phyloP scores from a whole-genome alignment of 2,113 vertebrate genomes.

The Peromyscus polionotus region DNA sequence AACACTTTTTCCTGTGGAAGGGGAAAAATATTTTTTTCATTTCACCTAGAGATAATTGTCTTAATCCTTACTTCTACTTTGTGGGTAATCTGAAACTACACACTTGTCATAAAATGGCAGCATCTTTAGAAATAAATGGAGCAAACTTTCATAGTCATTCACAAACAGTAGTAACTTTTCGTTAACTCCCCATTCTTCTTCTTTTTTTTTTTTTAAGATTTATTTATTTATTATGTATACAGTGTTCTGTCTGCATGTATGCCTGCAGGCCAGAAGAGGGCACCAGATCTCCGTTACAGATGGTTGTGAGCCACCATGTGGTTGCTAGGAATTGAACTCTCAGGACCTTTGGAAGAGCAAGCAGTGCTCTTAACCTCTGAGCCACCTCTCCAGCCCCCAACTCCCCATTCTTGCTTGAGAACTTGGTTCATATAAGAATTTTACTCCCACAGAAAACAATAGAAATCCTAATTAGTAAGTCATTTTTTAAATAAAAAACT shows the following conservation, averaged over 20 bases:
- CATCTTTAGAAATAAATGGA: conserved; percentile 16
- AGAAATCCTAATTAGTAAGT: background rate
- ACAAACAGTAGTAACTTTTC: background rate
- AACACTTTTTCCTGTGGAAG: conserved; percentile 54
- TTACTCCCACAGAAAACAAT: background rate
- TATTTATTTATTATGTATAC: too few relatives aligned
- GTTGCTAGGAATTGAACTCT: too few relatives aligned
- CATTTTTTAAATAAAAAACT: conserved; percentile 27
- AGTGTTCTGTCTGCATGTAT: too few relatives aligned
- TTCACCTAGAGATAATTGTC: conserved; percentile 11
- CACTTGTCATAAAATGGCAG: background rate
- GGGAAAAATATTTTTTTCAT: conserved; percentile 41
- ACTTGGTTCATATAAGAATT: background rate
- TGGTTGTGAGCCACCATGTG: too few relatives aligned
- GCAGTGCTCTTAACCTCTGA: too few relatives aligned
- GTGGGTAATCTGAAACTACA: conserved; percentile 44
- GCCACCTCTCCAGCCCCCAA: background rate
- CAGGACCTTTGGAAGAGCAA: too few relatives aligned
- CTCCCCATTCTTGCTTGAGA: conserved; percentile 6
- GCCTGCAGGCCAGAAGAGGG: too few relatives aligned
- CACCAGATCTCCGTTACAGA: too few relatives aligned
- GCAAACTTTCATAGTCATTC: conserved; percentile 6
- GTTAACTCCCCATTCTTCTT: conserved; percentile 19
- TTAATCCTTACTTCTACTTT: conserved; percentile 7
- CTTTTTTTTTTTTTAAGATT: background rate